Evolutionary conservation across 1,140 invertebrate genomes (phyloP).

Genomic region (Eurosta solidaginis): DNA sequence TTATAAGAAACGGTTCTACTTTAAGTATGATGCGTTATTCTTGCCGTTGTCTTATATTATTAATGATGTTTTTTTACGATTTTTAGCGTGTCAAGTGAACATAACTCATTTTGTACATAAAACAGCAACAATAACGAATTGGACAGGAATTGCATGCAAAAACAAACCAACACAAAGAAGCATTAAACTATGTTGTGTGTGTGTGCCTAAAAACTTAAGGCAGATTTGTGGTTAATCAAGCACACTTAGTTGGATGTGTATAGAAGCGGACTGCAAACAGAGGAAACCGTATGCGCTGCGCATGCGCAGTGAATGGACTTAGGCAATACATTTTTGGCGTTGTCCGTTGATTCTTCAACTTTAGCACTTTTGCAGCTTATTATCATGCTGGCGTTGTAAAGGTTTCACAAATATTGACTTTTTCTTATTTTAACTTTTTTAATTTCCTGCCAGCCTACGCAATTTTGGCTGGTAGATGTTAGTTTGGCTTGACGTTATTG

Average conservation of each 20-base stretch:
- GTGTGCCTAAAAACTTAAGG: not conserved
- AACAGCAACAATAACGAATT: slow-evolving; percentile 11
- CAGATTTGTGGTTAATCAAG: not conserved
- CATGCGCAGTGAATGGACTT: not conserved
- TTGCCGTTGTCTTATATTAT: slow-evolving; percentile 28
- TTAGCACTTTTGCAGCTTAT: not conserved
- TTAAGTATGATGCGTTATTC: not conserved
- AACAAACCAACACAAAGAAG: not conserved
- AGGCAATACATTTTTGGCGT: not conserved
- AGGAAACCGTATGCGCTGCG: not conserved
- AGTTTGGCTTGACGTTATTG: not conserved
- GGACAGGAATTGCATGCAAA: not conserved
- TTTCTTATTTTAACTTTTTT: not conserved
- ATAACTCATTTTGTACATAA: slow-evolving; percentile 33
- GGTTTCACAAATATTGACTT: not conserved
- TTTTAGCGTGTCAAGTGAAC: slow-evolving; percentile 30
- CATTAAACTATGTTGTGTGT: not conserved
- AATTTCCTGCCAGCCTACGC: not conserved
- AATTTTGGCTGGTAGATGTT: no score
- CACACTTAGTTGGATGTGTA: not conserved
- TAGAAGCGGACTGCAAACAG: not conserved
- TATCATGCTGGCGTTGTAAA: not conserved
- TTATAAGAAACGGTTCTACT: slow-evolving; percentile 6
- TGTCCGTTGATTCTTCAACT: not conserved
- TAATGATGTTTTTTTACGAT: slow-evolving; percentile 32